Evolutionary conservation across 2,113 vertebrate species (phyloP).

Genomic region (Percina caprodes): DNA sequence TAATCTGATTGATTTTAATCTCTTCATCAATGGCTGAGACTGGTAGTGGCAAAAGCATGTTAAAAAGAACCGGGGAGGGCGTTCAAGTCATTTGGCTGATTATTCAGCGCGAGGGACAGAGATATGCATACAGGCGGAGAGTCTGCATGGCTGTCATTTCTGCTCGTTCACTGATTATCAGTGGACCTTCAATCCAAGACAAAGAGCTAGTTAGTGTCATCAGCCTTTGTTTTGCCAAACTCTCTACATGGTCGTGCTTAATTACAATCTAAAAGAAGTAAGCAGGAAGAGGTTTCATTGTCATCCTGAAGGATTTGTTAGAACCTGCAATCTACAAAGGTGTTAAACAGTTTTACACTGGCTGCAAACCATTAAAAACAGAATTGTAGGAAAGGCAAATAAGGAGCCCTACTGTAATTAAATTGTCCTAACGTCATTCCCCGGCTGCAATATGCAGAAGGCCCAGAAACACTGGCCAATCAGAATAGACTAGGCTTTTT

Average conservation of each 20-base stretch:
- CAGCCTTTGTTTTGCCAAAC: not conserved
- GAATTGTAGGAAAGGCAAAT: not conserved
- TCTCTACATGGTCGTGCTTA: not conserved
- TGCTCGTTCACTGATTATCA: not conserved
- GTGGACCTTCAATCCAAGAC: not conserved
- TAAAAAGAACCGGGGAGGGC: constrained; percentile 63
- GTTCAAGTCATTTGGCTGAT: constrained; percentile 42
- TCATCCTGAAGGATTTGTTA: not conserved
- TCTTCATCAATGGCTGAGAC: constrained; percentile 45
- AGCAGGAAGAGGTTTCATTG: not conserved
- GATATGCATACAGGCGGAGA: not conserved
- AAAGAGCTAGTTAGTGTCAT: not conserved
- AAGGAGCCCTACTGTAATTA: not conserved
- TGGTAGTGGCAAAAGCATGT: constrained; percentile 45
- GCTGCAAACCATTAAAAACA: not conserved
- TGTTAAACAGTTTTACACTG: not conserved
- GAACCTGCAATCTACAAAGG: not conserved
- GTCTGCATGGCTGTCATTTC: not conserved
- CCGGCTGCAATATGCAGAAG: too few relatives aligned
- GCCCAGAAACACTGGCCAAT: too few relatives aligned
- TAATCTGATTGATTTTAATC: constrained; percentile 73
- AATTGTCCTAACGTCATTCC: not conserved
- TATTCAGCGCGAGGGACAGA: not conserved
- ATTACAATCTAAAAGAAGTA: not conserved
- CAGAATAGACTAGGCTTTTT: too few relatives aligned